These are phyloP conservation scores for Drosophila sproati DNA, from an alignment of 1,140 invertebrate species.

Conservation along the genomic window DNA sequence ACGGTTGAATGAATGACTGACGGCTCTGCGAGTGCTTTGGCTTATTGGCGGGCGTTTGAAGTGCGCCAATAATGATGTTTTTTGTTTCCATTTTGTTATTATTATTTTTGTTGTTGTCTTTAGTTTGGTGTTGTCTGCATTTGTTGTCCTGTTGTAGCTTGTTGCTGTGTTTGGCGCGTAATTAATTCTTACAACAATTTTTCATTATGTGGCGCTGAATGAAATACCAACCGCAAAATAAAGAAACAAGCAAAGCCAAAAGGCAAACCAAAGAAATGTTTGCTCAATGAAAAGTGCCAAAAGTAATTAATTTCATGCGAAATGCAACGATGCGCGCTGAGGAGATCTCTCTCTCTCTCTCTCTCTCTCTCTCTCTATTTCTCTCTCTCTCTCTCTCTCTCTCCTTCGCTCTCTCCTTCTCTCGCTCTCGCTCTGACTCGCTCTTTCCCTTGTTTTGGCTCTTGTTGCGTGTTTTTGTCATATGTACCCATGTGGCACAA, in stretches of 20 bases:
- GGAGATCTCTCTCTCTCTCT: slow-evolving; percentile 18
- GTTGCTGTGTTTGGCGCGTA: slow-evolving; percentile 67
- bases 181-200: slow-evolving; percentile 81
- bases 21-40: slow-evolving; percentile 56
- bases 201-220: slow-evolving; percentile 71
- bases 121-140: background rate
- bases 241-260: slow-evolving; percentile 13
- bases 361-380: slow-evolving; percentile 2
- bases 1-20: slow-evolving; percentile 30
- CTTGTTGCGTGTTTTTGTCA: slow-evolving; percentile 65
- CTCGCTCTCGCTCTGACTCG: too few relatives aligned
- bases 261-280: slow-evolving; percentile 66
- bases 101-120: background rate
- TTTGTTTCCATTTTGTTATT: slow-evolving; percentile 6
- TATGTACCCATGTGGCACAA: slow-evolving; percentile 63
- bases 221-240: slow-evolving; percentile 49
- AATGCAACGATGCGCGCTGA: slow-evolving; percentile 75
- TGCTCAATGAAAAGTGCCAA: slow-evolving; percentile 83
- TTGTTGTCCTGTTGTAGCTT: slow-evolving; percentile 35
- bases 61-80: slow-evolving; percentile 67
- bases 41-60: slow-evolving; percentile 59
- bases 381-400: slow-evolving; percentile 18
- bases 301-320: slow-evolving; percentile 83
- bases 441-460: slow-evolving; percentile 22
- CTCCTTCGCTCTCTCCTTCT: background rate